phyloP scores from a whole-genome alignment of 2,888 invertebrate species.

The Apodemia zela region DNA sequence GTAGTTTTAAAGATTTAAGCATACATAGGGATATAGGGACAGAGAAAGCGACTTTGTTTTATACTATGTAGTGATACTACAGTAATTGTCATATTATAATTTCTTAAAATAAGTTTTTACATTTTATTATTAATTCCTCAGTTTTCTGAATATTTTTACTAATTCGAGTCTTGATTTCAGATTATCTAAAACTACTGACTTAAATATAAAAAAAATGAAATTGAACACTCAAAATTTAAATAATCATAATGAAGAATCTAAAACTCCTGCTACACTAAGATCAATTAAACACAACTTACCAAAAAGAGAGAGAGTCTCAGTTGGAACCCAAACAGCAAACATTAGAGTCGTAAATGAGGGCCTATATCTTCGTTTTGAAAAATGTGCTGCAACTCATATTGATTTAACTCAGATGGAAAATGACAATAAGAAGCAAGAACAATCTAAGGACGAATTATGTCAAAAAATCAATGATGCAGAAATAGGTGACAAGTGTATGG shows the following conservation, averaged over 20 bases:
- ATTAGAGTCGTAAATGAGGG: not conserved
- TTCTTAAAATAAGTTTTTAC: too few relatives aligned
- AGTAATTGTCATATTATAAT: too few relatives aligned
- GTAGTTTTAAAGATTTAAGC: too few relatives aligned
- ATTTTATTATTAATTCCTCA: too few relatives aligned
- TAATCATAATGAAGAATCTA: not conserved
- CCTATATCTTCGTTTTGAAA: not conserved
- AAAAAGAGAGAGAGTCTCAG: conserved; percentile 3
- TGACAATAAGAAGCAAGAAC: not conserved
- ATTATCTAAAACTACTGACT: not conserved
- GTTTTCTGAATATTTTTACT: too few relatives aligned
- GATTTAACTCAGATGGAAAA: not conserved
- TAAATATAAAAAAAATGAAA: not conserved
- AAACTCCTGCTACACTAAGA: not conserved
- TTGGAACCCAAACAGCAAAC: not conserved
- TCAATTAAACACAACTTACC: conserved; percentile 3
- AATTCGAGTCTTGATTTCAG: not conserved
- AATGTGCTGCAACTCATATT: not conserved
- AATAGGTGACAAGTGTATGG: not conserved
- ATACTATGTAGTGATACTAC: too few relatives aligned
- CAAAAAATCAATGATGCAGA: not conserved
- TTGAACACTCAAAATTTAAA: not conserved
- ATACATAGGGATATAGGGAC: too few relatives aligned
- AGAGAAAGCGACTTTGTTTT: too few relatives aligned
- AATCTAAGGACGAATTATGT: not conserved